Base-by-base conservation (phyloP, 1,140 invertebrate genomes). In the Macrobrachium rosenbergii region DNA sequence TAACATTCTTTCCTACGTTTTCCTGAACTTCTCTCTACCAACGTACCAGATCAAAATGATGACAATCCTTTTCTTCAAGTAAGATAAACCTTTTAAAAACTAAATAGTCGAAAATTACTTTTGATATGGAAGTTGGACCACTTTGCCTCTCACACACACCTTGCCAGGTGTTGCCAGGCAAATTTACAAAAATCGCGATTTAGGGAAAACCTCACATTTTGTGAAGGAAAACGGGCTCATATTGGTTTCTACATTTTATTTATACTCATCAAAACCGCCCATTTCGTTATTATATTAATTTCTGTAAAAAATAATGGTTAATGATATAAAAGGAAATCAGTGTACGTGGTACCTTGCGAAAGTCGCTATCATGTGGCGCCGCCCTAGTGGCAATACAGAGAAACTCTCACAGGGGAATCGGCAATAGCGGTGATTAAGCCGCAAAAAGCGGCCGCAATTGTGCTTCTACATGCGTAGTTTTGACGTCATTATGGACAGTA, bases 81-180 rank as follows among this genome's bases (percentile, higher is more conserved):
- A 43, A 67, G 37, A 64, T 37, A 14, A 17, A 3, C 7, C 64
- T 81, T 81, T 75, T 75, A 37, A 43, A 87, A 75, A 81, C 63
- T 78, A 82, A 87, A 87, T 81, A 72, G 60, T 37, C 21, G 85
- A 82, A 81, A 87, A 87, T 80, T 73, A 82, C 82, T 87, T 87
- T 87, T 81, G 85, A 87, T 81, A 60, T 37, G 76, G 17, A 81
- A 87, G 85, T 81, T 87, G 43, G 78, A 59, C 85, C 85, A 80
- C 85, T 87, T 63, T 87, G 85, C 85, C 85, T 81, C 85, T 82
- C 67, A 81, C 21, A 43, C n/a, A 5, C 17, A 72, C 62, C 28
- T 17, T 87, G 85, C 85, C 85, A 81, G 16, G 14, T 45, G 45
- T 59, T 45, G 28, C 85, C 59, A 87, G 78, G 52, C 21, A 72